A percentile compares a stretch with the other conserved stretches of the same genome.
These are phyloP conservation scores for Chrysochloris asiatica DNA, from an alignment of 2,113 vertebrate genomes.

Conservation along the genomic window DNA sequence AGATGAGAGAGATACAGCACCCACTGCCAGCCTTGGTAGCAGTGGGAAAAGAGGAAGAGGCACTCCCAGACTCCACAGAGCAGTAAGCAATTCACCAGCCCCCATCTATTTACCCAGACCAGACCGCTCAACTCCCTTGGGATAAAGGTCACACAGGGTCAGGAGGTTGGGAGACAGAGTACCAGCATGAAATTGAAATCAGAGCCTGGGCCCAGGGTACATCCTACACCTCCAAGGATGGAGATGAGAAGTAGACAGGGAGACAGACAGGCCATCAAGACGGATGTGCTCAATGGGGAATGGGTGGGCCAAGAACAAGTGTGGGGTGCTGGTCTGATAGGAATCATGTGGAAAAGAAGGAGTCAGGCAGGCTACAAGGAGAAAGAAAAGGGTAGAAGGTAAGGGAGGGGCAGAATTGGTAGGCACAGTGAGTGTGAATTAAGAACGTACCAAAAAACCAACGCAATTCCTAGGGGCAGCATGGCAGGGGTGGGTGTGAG, in stretches of 20 bases:
- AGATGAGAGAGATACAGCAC: background rate
- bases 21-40: background rate
- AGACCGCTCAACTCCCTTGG: background rate
- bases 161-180: background rate
- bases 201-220: background rate
- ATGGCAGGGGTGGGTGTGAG: background rate
- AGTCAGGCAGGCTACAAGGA: background rate
- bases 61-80: background rate
- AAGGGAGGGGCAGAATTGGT: background rate
- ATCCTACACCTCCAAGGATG: too few species aligned
- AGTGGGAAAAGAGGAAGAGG: background rate
- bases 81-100: background rate
- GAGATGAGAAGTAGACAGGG: background rate
- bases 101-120: slow-evolving; percentile 12
- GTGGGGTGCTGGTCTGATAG: background rate
- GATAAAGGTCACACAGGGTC: background rate
- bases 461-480: background rate
- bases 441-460: background rate
- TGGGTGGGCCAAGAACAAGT: background rate
- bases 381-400: background rate
- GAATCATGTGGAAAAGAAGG: background rate
- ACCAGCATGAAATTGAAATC: background rate
- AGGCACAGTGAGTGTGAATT: background rate
- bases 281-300: background rate
- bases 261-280: background rate